These are phyloP conservation scores for Abrostola triplasia DNA, from an alignment of 2,888 invertebrate species.

Conservation along the genomic window DNA sequence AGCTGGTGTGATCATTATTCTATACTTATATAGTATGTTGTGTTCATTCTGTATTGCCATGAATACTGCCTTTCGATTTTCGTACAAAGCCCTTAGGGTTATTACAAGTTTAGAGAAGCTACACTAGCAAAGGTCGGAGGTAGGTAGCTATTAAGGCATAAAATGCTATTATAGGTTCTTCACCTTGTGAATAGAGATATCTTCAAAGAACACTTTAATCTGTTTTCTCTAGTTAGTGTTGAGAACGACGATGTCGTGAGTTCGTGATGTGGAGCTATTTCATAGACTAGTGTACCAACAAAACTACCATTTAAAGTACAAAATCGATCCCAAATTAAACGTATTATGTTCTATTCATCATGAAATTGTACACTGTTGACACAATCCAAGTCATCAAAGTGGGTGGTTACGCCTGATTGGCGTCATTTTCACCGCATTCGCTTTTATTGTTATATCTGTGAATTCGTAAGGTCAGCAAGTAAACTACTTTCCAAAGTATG, in stretches of 20 bases:
- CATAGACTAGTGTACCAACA: conserved; percentile 1
- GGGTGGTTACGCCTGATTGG: conserved; percentile 53
- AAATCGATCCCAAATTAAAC: conserved; percentile 15
- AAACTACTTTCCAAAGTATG: conserved; percentile 81
- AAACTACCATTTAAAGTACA: not conserved
- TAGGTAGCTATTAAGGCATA: conserved; percentile 12
- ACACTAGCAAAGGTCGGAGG: conserved; percentile 18
- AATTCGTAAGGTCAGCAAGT: conserved; percentile 77
- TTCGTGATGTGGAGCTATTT: conserved; percentile 6
- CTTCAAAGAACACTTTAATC: conserved; percentile 15
- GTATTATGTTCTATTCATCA: conserved; percentile 1
- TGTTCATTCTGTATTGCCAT: not conserved
- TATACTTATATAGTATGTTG: too few relatives aligned
- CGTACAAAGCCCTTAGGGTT: conserved; percentile 17
- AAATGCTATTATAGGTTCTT: conserved; percentile 20
- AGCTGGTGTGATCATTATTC: not conserved
- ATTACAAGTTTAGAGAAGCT: conserved; percentile 22
- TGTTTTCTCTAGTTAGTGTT: conserved; percentile 6
- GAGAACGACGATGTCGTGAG: not conserved
- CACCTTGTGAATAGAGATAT: conserved; percentile 9
- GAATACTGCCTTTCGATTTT: conserved; percentile 3
- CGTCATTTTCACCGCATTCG: conserved; percentile 60
- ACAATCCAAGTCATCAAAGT: conserved; percentile 31
- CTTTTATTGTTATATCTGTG: conserved; percentile 55
- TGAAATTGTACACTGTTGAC: conserved; percentile 10